Base-by-base conservation (phyloP, 2,888 invertebrate species). In the Bibio marci region DNA sequence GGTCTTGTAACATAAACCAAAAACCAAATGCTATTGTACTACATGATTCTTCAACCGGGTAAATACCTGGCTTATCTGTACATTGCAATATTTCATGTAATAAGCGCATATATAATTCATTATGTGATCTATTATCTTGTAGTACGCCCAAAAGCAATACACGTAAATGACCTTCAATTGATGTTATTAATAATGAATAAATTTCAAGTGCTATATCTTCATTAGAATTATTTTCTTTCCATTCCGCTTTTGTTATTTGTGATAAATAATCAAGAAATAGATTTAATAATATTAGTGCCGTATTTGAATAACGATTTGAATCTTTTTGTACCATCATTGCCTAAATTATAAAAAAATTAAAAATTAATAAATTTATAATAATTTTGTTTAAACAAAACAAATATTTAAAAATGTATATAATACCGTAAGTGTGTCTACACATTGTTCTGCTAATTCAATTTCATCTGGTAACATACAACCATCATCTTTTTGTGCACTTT, bases 1-100 rank as follows among this genome's bases (percentile, higher is more conserved):
- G 58, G 52, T 82, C 85, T 69, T 92, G 91, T 38, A 92, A 61
- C 40, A 81, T 76, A 56, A 86, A 92, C 92, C 92, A 92, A 59
- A 91, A 87, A 3, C 83, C 81, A 62, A 91, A 80, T 0, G 87
- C 74, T 45, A 88, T 70, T 43, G 78, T 81, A 53, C 90, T 91
- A 44, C 82, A 75, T 0, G 76, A 79, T 62, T 92, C 94, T 52
- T 92, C 85, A 4, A 80, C 69, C 0, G 91, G 91, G 63, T 85
- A 92, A 46, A 80, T 72, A 0, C 91, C 91, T 3, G 62, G 74
- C 45, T 78, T 73, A 44, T 78, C 77, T 32, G 86, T 82, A 52
- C 87, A 87, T 40, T 76, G 72, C 38, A 92, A 61, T 43, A 90
- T 66, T 40, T 83, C 67, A 44, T 76, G 71, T 1, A 91, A 69